A percentile compares a stretch with the other conserved stretches of the same genome.
These are phyloP conservation scores for Zaprionus nigranus DNA, from an alignment of 1,140 invertebrate genomes.

Conservation along the genomic window DNA sequence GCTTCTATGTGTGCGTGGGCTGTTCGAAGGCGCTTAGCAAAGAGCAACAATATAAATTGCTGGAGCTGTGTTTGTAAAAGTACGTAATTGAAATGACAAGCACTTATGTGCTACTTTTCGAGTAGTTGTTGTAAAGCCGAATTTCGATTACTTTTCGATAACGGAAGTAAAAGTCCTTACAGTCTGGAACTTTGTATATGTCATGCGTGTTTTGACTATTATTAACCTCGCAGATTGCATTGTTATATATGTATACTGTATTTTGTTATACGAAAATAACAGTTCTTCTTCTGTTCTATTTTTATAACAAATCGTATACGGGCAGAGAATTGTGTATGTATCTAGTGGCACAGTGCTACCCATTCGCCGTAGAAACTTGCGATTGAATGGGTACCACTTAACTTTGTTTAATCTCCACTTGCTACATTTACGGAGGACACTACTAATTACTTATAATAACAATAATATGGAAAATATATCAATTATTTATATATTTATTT, in stretches of 20 bases:
- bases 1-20: conserved; percentile 27
- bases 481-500: neutral
- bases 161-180: conserved; percentile 14
- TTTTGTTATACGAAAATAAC: neutral
- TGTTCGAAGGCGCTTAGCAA: conserved; percentile 31
- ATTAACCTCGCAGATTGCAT: neutral
- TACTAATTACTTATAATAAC: neutral
- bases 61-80: neutral
- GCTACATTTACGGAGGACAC: neutral
- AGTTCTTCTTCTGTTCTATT: neutral
- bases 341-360: conserved; percentile 41
- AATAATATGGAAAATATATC: neutral
- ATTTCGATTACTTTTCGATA: conserved; percentile 17
- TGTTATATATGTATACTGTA: neutral
- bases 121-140: neutral
- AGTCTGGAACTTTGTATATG: neutral
- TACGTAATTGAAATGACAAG: conserved; percentile 11
- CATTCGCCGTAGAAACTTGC: neutral
- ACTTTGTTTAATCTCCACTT: neutral
- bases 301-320: neutral
- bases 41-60: conserved; percentile 6
- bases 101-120: neutral
- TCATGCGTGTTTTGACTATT: neutral
- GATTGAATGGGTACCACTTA: conserved; percentile 18
- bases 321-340: conserved; percentile 3